Conservation (phyloP, 1,140 invertebrate species). For the Drosophila virilis region DNA sequence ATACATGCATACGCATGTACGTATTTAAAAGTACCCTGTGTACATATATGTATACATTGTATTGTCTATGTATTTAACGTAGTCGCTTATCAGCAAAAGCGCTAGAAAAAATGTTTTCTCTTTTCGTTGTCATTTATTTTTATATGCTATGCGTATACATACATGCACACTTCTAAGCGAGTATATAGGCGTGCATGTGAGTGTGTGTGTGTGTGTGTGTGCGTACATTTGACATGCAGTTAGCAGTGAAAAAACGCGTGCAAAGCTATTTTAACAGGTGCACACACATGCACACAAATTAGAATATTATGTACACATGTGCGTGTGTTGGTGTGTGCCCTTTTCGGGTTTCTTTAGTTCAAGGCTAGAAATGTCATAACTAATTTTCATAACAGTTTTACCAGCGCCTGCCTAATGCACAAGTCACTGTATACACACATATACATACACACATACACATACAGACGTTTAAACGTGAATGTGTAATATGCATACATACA, state of each 20-base stretch:
- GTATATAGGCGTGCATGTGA: not conserved
- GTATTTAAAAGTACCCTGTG: too few species aligned
- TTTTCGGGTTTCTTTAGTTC: conserved; percentile 19
- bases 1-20: conserved; percentile 8
- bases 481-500: not conserved
- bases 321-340: conserved; percentile 1
- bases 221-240: conserved; percentile 13
- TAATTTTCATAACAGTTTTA: conserved; percentile 4
- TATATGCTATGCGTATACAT: conserved; percentile 62
- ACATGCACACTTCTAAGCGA: conserved; percentile 1
- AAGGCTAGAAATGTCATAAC: conserved; percentile 20
- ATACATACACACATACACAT: not conserved
- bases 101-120: conserved; percentile 79
- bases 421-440: not conserved
- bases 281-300: conserved; percentile 21
- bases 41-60: conserved; percentile 4
- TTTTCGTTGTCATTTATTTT: conserved; percentile 75
- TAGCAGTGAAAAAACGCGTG: conserved; percentile 52
- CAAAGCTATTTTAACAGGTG: conserved; percentile 52
- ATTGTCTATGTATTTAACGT: conserved; percentile 45
- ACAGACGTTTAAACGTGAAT: not conserved
- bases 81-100: conserved; percentile 71
- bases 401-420: conserved; percentile 2
- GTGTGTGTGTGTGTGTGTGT: conserved; percentile 14
- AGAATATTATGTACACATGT: conserved; percentile 24